These are phyloP conservation scores for Drosophila formosana DNA, from an alignment of 2,888 invertebrate genomes.

Conservation along the genomic window DNA sequence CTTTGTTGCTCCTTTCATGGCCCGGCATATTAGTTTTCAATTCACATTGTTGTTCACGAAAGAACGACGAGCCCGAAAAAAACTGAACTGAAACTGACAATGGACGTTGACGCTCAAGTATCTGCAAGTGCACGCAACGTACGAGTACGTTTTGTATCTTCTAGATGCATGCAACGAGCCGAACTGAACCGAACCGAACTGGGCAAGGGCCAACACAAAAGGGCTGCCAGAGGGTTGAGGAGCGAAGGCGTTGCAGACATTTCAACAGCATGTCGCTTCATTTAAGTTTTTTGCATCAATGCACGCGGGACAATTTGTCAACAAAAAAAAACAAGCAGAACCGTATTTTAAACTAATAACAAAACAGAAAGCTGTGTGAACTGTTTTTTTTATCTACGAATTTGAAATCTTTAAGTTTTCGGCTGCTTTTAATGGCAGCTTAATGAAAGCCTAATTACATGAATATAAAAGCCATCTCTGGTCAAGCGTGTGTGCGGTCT, in stretches of 20 bases:
- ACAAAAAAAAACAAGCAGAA: conserved; percentile 29
- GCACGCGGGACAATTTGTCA: conserved; percentile 81
- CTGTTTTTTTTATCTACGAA: neutral
- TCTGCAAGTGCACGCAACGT: conserved; percentile 76
- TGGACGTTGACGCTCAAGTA: conserved; percentile 70
- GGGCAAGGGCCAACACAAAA: conserved; percentile 44
- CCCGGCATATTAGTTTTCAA: conserved; percentile 75
- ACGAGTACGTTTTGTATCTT: conserved; percentile 56
- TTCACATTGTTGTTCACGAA: conserved; percentile 59
- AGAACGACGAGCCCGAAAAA: conserved; percentile 48
- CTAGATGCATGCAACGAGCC: conserved; percentile 45
- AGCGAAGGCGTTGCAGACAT: conserved; percentile 70
- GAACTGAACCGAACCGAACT: neutral
- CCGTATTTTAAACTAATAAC: neutral
- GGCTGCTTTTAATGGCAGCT: conserved; percentile 23
- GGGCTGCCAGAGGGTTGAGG: conserved; percentile 23
- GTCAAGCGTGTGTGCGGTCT: conserved; percentile 40
- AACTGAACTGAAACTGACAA: conserved; percentile 49
- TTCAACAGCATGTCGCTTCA: conserved; percentile 81
- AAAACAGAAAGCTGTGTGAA: conserved; percentile 15
- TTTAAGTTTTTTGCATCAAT: conserved; percentile 81
- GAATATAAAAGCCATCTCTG: conserved; percentile 50
- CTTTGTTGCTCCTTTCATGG: conserved; percentile 63
- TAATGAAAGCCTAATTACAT: conserved; percentile 68
- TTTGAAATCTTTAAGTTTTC: conserved; percentile 15